phyloP scores from a whole-genome alignment of 2,113 vertebrate species.

The Caloenas nicobarica region DNA sequence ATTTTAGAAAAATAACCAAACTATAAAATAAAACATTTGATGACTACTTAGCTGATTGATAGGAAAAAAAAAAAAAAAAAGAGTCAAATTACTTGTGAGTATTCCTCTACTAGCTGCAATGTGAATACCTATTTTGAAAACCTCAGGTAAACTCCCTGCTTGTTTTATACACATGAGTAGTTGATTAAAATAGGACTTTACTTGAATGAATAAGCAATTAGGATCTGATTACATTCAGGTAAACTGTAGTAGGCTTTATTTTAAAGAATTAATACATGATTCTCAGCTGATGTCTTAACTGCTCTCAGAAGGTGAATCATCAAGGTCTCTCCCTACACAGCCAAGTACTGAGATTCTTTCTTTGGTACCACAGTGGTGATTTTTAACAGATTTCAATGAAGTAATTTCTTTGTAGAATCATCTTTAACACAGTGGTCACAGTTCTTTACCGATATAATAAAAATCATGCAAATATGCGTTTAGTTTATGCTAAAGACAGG shows the following conservation, averaged over 20 bases:
- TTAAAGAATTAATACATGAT: slow-evolving; percentile 30
- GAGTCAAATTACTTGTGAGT: background rate
- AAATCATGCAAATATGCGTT: slow-evolving; percentile 53
- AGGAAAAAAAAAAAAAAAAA: background rate
- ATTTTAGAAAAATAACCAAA: background rate
- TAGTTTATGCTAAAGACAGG: slow-evolving; percentile 23
- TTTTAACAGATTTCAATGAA: slow-evolving; percentile 20
- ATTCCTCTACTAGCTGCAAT: background rate
- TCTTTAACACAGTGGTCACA: slow-evolving; percentile 1
- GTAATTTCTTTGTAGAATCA: slow-evolving; percentile 9
- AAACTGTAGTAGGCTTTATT: slow-evolving; percentile 33
- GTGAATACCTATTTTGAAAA: slow-evolving; percentile 19
- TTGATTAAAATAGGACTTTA: slow-evolving; percentile 55
- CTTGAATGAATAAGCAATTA: slow-evolving; percentile 70
- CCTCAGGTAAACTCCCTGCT: slow-evolving; percentile 48
- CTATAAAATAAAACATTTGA: background rate
- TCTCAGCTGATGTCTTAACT: slow-evolving; percentile 18
- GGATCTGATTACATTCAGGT: slow-evolving; percentile 47
- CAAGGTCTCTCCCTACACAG: background rate
- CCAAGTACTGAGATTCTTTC: background rate
- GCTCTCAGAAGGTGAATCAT: slow-evolving; percentile 17
- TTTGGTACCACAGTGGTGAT: background rate
- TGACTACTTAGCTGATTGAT: background rate
- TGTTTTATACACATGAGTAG: slow-evolving; percentile 42
- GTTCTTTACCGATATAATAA: slow-evolving; percentile 43